Percentiles rank a stretch among this genome's conserved stretches.
Evolutionary conservation across 2,113 vertebrate species (phyloP).

Genomic region (Gambusia holbrooki): DNA sequence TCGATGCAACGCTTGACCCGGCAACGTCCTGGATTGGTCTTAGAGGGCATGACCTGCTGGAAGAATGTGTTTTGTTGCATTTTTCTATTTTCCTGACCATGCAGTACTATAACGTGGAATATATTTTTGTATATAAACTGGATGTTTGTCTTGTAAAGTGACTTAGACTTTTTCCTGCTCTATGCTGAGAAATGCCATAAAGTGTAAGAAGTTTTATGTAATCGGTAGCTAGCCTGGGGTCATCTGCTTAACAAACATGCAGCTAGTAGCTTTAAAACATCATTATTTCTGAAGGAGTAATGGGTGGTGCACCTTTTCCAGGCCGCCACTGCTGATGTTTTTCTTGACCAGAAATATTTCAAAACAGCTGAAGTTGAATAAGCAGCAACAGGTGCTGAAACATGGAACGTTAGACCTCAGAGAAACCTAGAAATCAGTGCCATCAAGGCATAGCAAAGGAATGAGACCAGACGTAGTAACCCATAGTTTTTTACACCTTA

Average conservation of each 20-base stretch:
- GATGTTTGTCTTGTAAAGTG: not conserved
- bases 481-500: not conserved
- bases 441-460: not conserved
- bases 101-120: not conserved
- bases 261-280: too few relatives aligned
- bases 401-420: too few relatives aligned
- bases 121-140: not conserved
- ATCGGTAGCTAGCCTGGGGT: too few relatives aligned
- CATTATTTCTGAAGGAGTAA: too few relatives aligned
- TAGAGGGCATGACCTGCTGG: not conserved
- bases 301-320: too few relatives aligned
- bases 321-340: too few relatives aligned
- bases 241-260: too few relatives aligned
- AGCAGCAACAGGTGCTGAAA: not conserved
- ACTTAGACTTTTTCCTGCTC: too few relatives aligned
- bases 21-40: not conserved
- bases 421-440: not conserved
- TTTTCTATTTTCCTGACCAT: not conserved
- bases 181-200: too few relatives aligned
- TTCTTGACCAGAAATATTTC: too few relatives aligned
- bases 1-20: constrained; percentile 20
- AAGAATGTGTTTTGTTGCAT: not conserved
- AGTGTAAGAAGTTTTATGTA: too few relatives aligned
- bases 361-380: too few relatives aligned
- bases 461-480: not conserved